A percentile compares a stretch with the other conserved stretches of the same genome.
These are phyloP conservation scores for Hololepta plana DNA, from an alignment of 2,888 invertebrate genomes.

Conservation along the genomic window DNA sequence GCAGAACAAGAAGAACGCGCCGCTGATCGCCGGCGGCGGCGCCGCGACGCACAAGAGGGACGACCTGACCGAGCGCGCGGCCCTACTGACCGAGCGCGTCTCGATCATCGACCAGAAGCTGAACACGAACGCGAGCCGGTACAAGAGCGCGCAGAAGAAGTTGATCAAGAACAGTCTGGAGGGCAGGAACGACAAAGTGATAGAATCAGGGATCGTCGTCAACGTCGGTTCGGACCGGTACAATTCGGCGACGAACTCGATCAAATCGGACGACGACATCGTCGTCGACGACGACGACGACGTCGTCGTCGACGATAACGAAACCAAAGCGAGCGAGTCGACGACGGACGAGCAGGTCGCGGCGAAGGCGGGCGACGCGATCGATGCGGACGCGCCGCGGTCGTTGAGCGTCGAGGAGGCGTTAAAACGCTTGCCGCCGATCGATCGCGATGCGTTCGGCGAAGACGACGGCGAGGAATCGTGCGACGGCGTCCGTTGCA, in stretches of 20 bases:
- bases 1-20: slow-evolving; percentile 26
- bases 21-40: slow-evolving; percentile 4
- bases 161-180: slow-evolving; percentile 2
- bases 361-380: slow-evolving; percentile 9
- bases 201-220: slow-evolving; percentile 5
- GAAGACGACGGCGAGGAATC: too few species aligned
- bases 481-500: too few species aligned
- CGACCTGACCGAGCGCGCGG: slow-evolving; percentile 25
- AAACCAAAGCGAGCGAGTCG: not conserved
- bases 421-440: slow-evolving; percentile 44
- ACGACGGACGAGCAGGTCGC: slow-evolving; percentile 13
- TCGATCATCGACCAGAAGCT: slow-evolving; percentile 25
- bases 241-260: slow-evolving; percentile 7
- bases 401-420: slow-evolving; percentile 39
- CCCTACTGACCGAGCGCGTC: slow-evolving; percentile 25
- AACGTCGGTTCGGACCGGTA: slow-evolving; percentile 2
- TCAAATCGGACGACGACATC: slow-evolving; percentile 11
- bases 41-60: slow-evolving; percentile 15
- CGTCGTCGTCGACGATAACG: slow-evolving; percentile 12
- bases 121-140: slow-evolving; percentile 22
- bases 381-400: slow-evolving; percentile 10
- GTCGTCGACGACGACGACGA: slow-evolving; percentile 15
- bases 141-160: slow-evolving; percentile 19
- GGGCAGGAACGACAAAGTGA: not conserved
- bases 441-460: slow-evolving; percentile 35